phyloP scores from a whole-genome alignment of 1,140 invertebrate species.

The Aphis craccivora region DNA sequence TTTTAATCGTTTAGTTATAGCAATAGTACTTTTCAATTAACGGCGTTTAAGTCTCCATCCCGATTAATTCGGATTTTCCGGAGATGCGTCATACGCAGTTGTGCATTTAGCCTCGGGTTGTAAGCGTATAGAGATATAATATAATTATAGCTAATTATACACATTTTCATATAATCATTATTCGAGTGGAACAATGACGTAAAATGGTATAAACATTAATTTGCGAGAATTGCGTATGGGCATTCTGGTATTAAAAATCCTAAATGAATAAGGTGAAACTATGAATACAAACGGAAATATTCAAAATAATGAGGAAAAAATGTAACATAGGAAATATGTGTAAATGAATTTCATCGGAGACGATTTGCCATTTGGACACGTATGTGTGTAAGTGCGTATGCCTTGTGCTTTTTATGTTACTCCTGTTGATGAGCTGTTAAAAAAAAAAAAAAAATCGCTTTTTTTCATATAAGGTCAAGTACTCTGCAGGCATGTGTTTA shows the following conservation, averaged over 20 bases:
- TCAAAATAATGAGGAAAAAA: neutral
- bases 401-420: neutral
- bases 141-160: neutral
- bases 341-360: neutral
- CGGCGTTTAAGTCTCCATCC: neutral
- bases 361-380: neutral
- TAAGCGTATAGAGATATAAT: neutral
- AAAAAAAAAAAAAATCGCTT: neutral
- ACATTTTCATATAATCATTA: neutral
- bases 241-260: neutral
- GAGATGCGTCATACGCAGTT: neutral
- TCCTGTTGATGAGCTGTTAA: neutral
- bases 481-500: neutral
- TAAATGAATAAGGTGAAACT: neutral
- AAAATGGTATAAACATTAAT: neutral
- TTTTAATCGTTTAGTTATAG: no score
- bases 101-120: neutral
- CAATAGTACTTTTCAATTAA: neutral
- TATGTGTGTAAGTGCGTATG: neutral
- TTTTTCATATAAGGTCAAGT: neutral
- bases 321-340: no score
- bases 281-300: neutral
- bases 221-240: neutral
- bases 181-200: neutral
- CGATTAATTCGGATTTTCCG: neutral